Conservation (phyloP, 1,140 invertebrate species). For the Zaprionus tsacasi region DNA sequence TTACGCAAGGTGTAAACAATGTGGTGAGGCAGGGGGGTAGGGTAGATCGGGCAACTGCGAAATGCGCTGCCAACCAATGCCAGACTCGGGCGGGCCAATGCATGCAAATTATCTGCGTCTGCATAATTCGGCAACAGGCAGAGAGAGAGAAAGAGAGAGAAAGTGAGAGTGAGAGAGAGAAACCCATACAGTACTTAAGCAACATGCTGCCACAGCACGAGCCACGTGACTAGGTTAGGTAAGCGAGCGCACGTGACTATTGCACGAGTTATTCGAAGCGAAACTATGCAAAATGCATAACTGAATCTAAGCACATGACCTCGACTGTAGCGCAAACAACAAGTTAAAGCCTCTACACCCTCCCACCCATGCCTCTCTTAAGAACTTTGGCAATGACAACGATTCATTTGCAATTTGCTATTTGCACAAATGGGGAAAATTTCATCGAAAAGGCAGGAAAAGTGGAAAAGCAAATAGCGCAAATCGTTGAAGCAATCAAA, state of each 20-base stretch:
- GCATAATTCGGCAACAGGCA: slow-evolving; percentile 11
- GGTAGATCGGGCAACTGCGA: background rate
- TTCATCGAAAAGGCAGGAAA: background rate
- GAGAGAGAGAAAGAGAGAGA: background rate
- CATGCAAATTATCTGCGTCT: slow-evolving; percentile 33
- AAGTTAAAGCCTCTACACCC: background rate
- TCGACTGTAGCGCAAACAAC: background rate
- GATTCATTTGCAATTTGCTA: slow-evolving; percentile 13
- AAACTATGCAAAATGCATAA: background rate
- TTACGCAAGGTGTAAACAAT: slow-evolving; percentile 52
- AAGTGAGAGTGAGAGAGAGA: background rate
- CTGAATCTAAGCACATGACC: background rate
- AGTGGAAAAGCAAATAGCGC: slow-evolving; percentile 5
- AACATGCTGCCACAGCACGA: slow-evolving; percentile 7
- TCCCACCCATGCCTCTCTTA: background rate
- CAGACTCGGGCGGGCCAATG: slow-evolving; percentile 40
- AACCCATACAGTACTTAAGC: background rate
- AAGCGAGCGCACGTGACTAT: slow-evolving; percentile 7
- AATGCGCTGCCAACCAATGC: slow-evolving; percentile 36
- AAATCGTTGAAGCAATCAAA: slow-evolving; percentile 29
- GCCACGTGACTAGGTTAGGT: slow-evolving; percentile 26
- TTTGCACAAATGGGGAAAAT: slow-evolving; percentile 1
- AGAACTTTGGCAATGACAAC: slow-evolving; percentile 36
- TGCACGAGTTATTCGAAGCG: background rate
- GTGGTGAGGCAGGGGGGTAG: background rate